phyloP scores from a whole-genome alignment of 1,140 invertebrate genomes.

The Solen grandis region DNA sequence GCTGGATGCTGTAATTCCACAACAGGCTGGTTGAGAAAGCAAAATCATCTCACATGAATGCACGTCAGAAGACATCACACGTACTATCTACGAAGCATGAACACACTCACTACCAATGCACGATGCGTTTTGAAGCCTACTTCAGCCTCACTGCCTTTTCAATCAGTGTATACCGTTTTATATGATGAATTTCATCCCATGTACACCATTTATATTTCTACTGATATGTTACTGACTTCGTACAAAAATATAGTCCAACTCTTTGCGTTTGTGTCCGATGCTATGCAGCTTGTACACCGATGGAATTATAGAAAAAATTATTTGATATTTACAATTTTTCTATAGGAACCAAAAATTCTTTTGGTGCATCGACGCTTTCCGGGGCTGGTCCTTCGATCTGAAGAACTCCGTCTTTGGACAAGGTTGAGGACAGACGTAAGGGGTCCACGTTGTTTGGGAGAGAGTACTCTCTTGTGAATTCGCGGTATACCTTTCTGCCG shows the following conservation, averaged over 20 bases:
- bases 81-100: too few relatives aligned
- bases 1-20: too few relatives aligned
- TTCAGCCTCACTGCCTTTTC: background rate
- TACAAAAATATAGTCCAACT: background rate
- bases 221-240: background rate
- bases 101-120: too few relatives aligned
- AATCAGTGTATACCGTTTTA: background rate
- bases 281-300: too few relatives aligned
- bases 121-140: too few relatives aligned
- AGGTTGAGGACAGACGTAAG: slow-evolving; percentile 68
- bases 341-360: slow-evolving; percentile 74
- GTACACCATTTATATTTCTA: background rate
- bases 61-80: too few relatives aligned
- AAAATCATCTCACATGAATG: too few relatives aligned
- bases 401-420: slow-evolving; percentile 78
- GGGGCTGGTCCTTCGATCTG: slow-evolving; percentile 76
- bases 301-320: background rate
- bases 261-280: background rate
- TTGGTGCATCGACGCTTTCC: slow-evolving; percentile 63
- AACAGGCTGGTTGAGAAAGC: too few relatives aligned
- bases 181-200: background rate
- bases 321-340: slow-evolving; percentile 52
- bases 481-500: slow-evolving; percentile 69
- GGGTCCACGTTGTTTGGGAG: slow-evolving; percentile 77
- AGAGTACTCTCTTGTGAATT: slow-evolving; percentile 76